Conservation (phyloP, 2,888 invertebrate genomes). For the Griposia aprilina region DNA sequence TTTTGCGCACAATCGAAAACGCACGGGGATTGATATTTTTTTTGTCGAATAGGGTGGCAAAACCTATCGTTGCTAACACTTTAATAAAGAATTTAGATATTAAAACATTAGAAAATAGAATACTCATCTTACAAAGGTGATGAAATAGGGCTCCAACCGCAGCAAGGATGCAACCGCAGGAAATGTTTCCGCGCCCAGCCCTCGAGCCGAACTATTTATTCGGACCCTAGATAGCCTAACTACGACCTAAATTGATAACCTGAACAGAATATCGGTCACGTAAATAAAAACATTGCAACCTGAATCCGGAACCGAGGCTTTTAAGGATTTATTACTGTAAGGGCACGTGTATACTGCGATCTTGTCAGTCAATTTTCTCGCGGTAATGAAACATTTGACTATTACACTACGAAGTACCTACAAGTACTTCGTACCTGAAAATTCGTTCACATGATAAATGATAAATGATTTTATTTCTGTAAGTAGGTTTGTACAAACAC, state of each 20-base stretch:
- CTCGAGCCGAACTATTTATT: conserved; percentile 20
- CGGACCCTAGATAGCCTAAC: conserved; percentile 37
- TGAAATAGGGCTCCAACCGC: neutral
- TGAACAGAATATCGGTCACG: neutral
- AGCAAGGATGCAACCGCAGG: neutral
- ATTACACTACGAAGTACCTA: neutral
- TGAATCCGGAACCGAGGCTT: conserved; percentile 34
- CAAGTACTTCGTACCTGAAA: neutral
- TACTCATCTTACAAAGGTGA: conserved; percentile 39
- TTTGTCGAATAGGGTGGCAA: neutral
- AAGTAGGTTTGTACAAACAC: no score
- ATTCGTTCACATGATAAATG: neutral
- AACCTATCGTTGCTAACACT: neutral
- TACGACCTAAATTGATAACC: conserved; percentile 35
- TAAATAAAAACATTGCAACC: conserved; percentile 40
- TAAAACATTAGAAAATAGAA: neutral
- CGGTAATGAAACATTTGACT: neutral
- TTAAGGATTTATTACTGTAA: neutral
- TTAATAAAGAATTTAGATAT: neutral
- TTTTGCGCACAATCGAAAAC: neutral
- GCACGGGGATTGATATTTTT: neutral
- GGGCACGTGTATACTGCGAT: neutral
- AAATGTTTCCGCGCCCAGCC: conserved; percentile 16
- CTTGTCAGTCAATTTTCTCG: neutral
- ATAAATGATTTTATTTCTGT: no score